Conservation (phyloP, 2,113 vertebrate species). For the Pituophis catenifer region DNA sequence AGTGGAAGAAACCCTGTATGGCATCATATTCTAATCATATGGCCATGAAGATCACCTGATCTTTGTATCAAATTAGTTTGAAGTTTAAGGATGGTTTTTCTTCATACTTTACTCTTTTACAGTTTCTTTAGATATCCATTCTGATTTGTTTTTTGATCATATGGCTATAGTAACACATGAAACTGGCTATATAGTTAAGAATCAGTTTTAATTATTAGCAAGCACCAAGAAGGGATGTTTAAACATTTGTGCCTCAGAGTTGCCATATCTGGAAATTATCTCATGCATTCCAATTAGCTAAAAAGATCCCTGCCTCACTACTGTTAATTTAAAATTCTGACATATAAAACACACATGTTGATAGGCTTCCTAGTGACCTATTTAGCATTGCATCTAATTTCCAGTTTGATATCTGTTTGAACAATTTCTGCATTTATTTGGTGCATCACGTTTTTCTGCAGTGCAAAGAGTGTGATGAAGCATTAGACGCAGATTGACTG, state of each 20-base stretch:
- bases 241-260: background rate
- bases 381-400: background rate
- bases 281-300: background rate
- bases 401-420: background rate
- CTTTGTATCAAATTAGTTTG: background rate
- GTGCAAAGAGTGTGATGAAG: background rate
- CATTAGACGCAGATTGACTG: background rate
- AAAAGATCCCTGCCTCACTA: background rate
- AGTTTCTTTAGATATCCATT: background rate
- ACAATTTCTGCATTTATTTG: background rate
- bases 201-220: background rate
- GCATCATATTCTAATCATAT: background rate
- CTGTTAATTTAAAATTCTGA: background rate
- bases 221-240: background rate
- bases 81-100: background rate
- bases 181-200: background rate
- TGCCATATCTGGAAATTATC: background rate
- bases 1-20: background rate
- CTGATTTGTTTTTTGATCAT: background rate
- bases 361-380: background rate
- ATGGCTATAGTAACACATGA: background rate
- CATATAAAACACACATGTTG: background rate
- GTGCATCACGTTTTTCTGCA: background rate
- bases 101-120: background rate
- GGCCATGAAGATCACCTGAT: accelerated